Percentiles rank a stretch among this genome's conserved stretches.
These are phyloP conservation scores for Troglohyphantes excavatus DNA, from an alignment of 2,888 invertebrate species.

Conservation along the genomic window DNA sequence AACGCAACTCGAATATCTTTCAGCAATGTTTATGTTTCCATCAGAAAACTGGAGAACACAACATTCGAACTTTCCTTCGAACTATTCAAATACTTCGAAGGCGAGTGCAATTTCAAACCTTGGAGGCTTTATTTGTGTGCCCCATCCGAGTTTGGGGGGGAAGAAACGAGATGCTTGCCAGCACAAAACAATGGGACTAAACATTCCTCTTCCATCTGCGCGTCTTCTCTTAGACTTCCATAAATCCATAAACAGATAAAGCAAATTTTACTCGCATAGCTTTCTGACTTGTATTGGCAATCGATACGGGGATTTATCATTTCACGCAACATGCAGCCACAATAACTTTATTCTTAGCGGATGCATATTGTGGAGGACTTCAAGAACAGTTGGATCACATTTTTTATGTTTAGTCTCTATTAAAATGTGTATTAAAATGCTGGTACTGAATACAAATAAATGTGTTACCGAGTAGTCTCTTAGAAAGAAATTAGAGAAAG, in stretches of 20 bases:
- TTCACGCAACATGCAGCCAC: background rate
- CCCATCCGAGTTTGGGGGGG: too few species aligned
- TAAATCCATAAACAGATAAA: slow-evolving; percentile 4
- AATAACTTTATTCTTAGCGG: background rate
- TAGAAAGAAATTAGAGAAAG: too few species aligned
- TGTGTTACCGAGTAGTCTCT: too few species aligned
- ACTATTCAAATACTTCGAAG: background rate
- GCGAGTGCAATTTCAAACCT: background rate
- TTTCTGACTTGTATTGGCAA: slow-evolving; percentile 9
- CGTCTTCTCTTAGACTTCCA: background rate
- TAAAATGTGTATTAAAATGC: too few species aligned
- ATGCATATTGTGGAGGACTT: too few species aligned
- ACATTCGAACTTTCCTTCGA: background rate
- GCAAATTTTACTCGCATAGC: slow-evolving; percentile 5
- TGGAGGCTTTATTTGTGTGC: background rate
- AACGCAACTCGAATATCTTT: background rate
- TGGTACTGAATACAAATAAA: too few species aligned
- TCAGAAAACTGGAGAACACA: background rate
- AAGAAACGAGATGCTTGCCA: background rate
- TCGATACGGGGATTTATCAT: slow-evolving; percentile 6
- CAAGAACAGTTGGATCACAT: too few species aligned
- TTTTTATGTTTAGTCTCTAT: too few species aligned
- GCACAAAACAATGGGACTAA: slow-evolving; percentile 17
- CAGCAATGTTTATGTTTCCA: background rate
- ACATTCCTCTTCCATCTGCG: background rate